Base-by-base conservation (phyloP, 2,888 invertebrate species). In the Tetanocera ferruginea region DNA sequence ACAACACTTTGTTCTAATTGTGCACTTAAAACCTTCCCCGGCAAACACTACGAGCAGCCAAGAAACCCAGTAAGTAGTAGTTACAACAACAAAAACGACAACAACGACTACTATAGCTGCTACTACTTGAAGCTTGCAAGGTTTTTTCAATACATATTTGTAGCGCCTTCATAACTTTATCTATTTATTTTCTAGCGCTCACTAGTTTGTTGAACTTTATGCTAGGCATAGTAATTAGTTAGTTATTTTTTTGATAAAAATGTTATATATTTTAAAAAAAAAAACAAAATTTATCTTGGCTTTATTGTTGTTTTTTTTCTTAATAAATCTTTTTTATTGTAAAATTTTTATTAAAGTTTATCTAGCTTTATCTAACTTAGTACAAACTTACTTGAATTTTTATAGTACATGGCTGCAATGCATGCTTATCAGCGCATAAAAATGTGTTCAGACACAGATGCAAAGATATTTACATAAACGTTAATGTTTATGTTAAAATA, bases 161-260 rank as follows among this genome's bases (percentile, higher is more conserved):
- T 25, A 60, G 23, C 23, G 57, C 14, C 28, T 60, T 23, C 9
- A 60, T 25, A 28, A 60, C 4, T 23, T 60, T 60, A 25, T 60
- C 19, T 55, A 23, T 55, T 55, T 23, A 23, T 23, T 55, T 23
- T 60, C 19, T 60, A 19, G 43, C 28, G 57, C 11, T 28, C 28
- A 11, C 57, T 60, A 28, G 57, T 60, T 60, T 60, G 57, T 60
- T 60, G 57, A 60, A 60, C 57, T 60, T 60, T 60, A 25, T 60
- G 57, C 28, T 60, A 23, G 11, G 23, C 57, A 19, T 11, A 25
- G 57, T 28, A 60, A 60, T 60, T 60, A 60, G 57, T 25, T 8
- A 28, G 52, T 52, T 60, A 14, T 60, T 60, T 23, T 60, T 60
- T 5, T 57, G 3, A 31, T 4, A 55, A 19, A 8, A 23, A 14